A percentile compares a stretch with the other conserved stretches of the same genome.
phyloP scores from a whole-genome alignment of 2,113 vertebrate genomes.

The Coracopsis vasa region DNA sequence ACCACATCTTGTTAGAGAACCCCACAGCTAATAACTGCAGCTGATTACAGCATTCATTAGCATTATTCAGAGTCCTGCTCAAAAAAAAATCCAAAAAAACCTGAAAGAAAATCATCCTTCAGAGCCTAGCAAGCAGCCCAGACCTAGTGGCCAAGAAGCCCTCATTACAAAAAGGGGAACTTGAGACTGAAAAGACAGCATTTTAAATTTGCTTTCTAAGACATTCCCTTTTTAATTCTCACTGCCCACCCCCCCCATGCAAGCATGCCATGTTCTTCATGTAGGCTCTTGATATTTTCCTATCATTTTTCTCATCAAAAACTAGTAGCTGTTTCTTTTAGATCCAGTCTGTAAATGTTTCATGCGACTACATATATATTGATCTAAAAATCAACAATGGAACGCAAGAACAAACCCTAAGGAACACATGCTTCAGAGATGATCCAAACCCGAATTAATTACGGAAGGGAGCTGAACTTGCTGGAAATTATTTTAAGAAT shows the following conservation, averaged over 20 bases:
- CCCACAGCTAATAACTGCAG: neutral
- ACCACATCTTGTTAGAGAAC: neutral
- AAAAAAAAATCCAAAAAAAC: neutral
- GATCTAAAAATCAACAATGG: conserved; percentile 5
- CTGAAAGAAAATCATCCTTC: neutral
- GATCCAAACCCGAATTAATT: conserved; percentile 1
- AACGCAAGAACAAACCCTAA: neutral
- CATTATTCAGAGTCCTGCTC: neutral
- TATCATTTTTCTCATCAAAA: neutral
- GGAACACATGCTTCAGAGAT: neutral
- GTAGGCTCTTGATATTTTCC: neutral
- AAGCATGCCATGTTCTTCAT: neutral
- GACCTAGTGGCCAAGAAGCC: neutral
- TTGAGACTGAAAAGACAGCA: neutral
- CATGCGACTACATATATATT: neutral
- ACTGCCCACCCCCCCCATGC: neutral
- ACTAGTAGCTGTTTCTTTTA: neutral
- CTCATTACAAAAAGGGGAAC: neutral
- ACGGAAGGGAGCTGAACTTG: neutral
- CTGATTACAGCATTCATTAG: neutral
- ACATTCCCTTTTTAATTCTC: neutral
- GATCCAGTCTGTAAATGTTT: neutral
- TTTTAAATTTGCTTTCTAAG: neutral
- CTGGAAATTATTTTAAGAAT: neutral
- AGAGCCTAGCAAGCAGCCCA: neutral